Conservation (phyloP, 2,113 vertebrate genomes). For the Fulica atra region DNA sequence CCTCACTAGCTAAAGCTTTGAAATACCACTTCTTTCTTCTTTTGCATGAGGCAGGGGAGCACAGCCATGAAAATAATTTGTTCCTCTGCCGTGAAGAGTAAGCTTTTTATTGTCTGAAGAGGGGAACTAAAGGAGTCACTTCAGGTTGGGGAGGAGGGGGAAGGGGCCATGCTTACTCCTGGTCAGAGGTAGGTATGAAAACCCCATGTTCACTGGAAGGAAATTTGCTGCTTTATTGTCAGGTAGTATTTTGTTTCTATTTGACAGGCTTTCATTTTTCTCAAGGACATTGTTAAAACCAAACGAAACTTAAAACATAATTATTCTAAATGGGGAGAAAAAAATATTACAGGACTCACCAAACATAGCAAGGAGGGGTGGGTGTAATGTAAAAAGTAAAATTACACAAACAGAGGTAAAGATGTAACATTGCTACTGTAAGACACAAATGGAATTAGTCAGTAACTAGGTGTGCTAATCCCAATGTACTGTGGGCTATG, state of each 20-base stretch:
- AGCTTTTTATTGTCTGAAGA: neutral
- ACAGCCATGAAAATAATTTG: neutral
- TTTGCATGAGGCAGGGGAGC: neutral
- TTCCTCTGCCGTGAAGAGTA: neutral
- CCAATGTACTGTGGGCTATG: neutral
- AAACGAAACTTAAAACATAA: neutral
- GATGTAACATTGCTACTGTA: neutral
- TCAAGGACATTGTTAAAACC: neutral
- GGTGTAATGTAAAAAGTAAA: neutral
- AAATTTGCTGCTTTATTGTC: neutral
- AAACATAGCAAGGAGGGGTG: rapidly evolving
- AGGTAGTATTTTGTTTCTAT: neutral
- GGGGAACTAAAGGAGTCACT: neutral
- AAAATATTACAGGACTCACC: neutral
- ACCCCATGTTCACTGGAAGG: neutral
- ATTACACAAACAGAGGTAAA: neutral
- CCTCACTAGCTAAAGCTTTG: neutral
- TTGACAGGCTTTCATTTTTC: neutral
- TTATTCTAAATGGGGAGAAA: neutral
- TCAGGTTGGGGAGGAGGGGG: neutral
- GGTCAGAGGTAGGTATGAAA: neutral
- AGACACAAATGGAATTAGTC: neutral
- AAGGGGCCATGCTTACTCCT: neutral
- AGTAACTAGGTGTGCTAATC: neutral
- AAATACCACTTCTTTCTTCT: neutral